phyloP scores from a whole-genome alignment of 2,888 invertebrate species.

The Leptinotarsa haldemani region DNA sequence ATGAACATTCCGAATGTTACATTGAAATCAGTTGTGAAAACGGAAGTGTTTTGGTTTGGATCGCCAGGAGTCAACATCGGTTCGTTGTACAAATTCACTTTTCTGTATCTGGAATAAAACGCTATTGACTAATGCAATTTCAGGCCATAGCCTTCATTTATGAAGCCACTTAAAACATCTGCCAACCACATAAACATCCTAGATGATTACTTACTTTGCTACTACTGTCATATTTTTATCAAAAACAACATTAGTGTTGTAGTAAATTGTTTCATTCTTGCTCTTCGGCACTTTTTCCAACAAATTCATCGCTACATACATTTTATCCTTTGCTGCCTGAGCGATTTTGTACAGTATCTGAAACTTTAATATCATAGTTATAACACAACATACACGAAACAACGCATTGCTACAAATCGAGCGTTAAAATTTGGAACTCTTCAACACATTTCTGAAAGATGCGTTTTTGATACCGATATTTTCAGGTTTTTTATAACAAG shows the following conservation, averaged over 20 bases:
- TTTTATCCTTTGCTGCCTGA: slow-evolving; percentile 41
- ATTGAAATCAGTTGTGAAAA: slow-evolving; percentile 51
- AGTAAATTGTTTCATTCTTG: slow-evolving; percentile 46
- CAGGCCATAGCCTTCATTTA: too few relatives aligned
- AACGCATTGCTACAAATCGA: too few relatives aligned
- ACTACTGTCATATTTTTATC: slow-evolving; percentile 45
- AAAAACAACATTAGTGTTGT: slow-evolving; percentile 51
- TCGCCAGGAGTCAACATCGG: slow-evolving; percentile 48
- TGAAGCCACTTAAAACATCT: too few relatives aligned
- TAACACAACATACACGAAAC: too few relatives aligned
- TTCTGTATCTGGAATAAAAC: slow-evolving; percentile 47
- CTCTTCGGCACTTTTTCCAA: slow-evolving; percentile 44
- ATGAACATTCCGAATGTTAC: slow-evolving; percentile 52
- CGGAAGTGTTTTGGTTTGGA: slow-evolving; percentile 35
- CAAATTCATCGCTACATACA: slow-evolving; percentile 49
- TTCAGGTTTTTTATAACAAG: too few relatives aligned
- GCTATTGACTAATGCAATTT: neutral
- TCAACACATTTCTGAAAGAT: too few relatives aligned
- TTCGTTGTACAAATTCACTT: slow-evolving; percentile 52
- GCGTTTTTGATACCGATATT: too few relatives aligned
- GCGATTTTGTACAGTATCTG: slow-evolving; percentile 45
- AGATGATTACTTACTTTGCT: slow-evolving; percentile 44
- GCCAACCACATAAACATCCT: neutral
- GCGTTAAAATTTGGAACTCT: too few relatives aligned
- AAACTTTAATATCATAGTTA: neutral